Evolutionary conservation across 2,797 vertebrate genomes (phyloP), one percentile per base, ranked within the genome.

Genomic region (Lacerta viridis): DNA sequence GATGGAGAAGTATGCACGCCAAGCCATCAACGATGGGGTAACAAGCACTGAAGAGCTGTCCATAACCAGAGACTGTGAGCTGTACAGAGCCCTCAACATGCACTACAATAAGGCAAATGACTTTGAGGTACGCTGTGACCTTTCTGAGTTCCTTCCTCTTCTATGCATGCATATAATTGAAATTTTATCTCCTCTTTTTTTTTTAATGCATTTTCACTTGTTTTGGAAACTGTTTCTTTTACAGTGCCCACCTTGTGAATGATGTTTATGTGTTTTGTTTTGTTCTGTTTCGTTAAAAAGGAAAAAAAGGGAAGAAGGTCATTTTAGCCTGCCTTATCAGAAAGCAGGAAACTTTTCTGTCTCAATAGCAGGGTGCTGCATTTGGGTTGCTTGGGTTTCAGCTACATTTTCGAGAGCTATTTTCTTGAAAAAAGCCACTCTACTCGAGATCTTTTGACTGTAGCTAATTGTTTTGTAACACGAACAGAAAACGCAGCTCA

Each of bases 21-120:
- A 99, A 97, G 94, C 98, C 97, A 99, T 99, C 97, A 99, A 99
- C 86, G 99, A 99, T 33, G 99, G 99, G 11, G 97, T 98, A 96
- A 98, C 98, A 1, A 98, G 98, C 77, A 96, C 95, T 9, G 99
- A 99, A 91, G 99, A 99, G 95, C 93, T 99, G 96, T 98, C 97
- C 91, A 99, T 99, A 95, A 99, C 98, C 97, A 98, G 99, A 89
- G 99, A 99, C 97, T 98, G 98, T 91, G 99, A 99, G 97, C 98
- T 99, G 90, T 99, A 98, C 97, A 97, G 99, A 36, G 99, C 98
- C 94, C 98, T 99, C 95, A 99, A 99, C 98, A 99, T 99, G 99
- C 99, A 99, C 98, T 99, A 99, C 98, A 99, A 99, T 97, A 99
- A 99, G 97, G 98, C 99, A 95, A 99, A 99, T 91, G 99, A 99